Evolutionary conservation across 2,113 vertebrate genomes (phyloP).

Genomic region (Vombatus ursinus): DNA sequence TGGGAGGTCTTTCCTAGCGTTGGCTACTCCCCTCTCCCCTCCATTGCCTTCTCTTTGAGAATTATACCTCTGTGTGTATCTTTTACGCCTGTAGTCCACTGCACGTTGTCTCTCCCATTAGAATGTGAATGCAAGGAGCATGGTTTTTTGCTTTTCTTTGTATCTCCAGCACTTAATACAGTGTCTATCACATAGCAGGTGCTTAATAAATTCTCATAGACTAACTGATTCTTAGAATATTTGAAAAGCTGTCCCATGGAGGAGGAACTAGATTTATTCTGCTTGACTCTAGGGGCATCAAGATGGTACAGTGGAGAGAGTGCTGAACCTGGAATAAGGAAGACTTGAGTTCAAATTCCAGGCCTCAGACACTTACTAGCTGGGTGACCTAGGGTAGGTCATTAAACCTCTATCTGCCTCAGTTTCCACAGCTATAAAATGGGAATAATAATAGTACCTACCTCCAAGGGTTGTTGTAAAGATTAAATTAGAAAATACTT

Average conservation of each 20-base stretch:
- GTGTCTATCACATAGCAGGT: too few species aligned
- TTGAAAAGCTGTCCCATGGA: background rate
- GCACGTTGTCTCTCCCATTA: background rate
- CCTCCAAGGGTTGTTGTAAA: too few species aligned
- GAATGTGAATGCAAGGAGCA: background rate
- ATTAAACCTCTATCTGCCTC: too few species aligned
- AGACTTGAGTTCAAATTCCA: too few species aligned
- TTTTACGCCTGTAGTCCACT: background rate
- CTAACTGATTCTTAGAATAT: background rate
- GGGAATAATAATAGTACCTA: too few species aligned
- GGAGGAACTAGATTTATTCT: background rate
- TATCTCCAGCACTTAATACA: background rate
- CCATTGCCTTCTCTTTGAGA: background rate
- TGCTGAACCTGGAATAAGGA: too few species aligned
- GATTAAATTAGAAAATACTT: too few species aligned
- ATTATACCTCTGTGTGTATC: too few species aligned
- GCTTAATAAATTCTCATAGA: background rate
- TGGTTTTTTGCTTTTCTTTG: background rate
- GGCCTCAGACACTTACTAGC: too few species aligned
- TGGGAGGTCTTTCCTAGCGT: background rate
- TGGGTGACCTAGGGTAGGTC: too few species aligned
- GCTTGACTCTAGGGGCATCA: background rate
- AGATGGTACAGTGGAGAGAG: background rate
- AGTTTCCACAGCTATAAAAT: too few species aligned
- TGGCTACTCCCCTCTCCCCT: background rate